A percentile compares a stretch with the other conserved stretches of the same genome.
Evolutionary conservation across 2,888 invertebrate species (phyloP).

Genomic region (Eilema sororculum): DNA sequence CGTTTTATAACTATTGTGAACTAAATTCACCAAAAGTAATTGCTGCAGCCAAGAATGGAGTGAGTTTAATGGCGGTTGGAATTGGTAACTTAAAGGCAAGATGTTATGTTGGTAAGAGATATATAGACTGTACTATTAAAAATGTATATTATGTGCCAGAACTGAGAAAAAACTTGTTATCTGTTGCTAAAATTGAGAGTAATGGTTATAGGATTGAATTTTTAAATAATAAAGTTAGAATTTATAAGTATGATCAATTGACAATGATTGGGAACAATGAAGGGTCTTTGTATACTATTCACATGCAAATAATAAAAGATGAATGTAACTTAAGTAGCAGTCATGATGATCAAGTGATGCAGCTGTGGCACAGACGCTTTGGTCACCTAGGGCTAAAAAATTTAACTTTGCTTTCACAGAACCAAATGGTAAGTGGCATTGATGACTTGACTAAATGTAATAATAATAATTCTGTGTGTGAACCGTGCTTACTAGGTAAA

Average conservation of each 20-base stretch:
- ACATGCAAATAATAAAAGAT: too few relatives aligned
- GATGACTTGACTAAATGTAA: background rate
- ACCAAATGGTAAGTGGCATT: background rate
- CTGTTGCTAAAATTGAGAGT: background rate
- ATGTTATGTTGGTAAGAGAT: background rate
- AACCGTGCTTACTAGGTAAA: background rate
- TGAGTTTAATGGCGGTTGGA: background rate
- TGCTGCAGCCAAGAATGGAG: constrained; percentile 3
- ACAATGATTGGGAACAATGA: background rate
- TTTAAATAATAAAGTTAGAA: background rate
- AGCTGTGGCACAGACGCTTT: background rate
- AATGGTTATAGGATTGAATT: background rate
- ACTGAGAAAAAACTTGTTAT: too few relatives aligned
- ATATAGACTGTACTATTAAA: too few relatives aligned
- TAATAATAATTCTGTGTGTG: background rate
- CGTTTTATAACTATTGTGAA: background rate
- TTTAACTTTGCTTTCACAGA: background rate
- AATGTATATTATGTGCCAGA: too few relatives aligned
- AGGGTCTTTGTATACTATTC: background rate
- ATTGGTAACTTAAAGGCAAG: background rate
- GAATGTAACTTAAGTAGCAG: too few relatives aligned
- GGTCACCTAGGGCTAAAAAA: background rate
- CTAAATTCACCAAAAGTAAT: background rate
- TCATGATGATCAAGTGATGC: too few relatives aligned
- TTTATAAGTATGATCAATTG: background rate